Evolutionary conservation across 2,888 invertebrate species (phyloP), one percentile per base, ranked within the genome.

Genomic region (Oscheius sp.): DNA sequence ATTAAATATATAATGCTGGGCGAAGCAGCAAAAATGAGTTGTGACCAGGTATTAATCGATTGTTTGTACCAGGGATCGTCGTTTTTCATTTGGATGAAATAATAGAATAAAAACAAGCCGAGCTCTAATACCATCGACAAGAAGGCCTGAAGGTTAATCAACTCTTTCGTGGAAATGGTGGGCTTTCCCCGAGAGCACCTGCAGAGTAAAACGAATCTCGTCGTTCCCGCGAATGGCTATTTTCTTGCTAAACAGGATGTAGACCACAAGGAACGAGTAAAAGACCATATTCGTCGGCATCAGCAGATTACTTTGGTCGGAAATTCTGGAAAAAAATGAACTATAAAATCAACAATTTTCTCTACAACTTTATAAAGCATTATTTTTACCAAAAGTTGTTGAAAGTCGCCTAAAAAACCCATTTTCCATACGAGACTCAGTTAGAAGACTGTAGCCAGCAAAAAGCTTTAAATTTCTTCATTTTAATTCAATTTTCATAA

Each of bases 1-100:
- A 61, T 29, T 2, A 61, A 31, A n/a, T 61, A 61, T 10, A 42
- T 31, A n/a, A 61, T 61, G 20, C 45, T 61, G 45, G 42, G 39
- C 15, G 23, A 45, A 3, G 61, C 39, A 0, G 31, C 17, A 31
- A 45, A 61, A 10, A 45, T n/a, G 2, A n/a, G 42, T n/a, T 27
- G 25, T n/a, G 45, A 29, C 15, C 29, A 20, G 17, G 45, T 61
- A 15, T 31, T 20, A 12, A 25, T 15, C 8, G 45, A 25, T 15
- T 45, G 15, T 15, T 29, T 8, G 12, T 27, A 17, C 61, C 61
- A 61, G 42, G 20, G 25, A n/a, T 61, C 61, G 3, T n/a, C 25
- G 0, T 25, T 12, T 1, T 45, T 8, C 3, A 45, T 29, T 8
- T 29, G 8, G 2, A 45, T n/a, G n/a, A 23, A 42, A 25, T 27